Base-by-base conservation (phyloP, 2,113 vertebrate species). In the Oreochromis tanganicae region DNA sequence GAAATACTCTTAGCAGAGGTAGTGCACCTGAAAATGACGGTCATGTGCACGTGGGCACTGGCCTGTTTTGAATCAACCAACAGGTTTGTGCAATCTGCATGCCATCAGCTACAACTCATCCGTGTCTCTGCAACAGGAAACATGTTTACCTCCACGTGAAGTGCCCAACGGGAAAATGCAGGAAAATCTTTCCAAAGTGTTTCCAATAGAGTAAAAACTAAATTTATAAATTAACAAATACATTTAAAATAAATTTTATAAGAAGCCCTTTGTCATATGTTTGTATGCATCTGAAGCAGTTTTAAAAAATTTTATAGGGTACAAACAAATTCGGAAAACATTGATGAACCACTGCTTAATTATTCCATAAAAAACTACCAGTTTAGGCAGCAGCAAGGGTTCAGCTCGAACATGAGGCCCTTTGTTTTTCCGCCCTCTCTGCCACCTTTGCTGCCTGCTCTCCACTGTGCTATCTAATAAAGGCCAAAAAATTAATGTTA, bases 211-310 rank as follows among this genome's bases (percentile, higher is more conserved):
- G 2, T 21, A 21, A 21, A 66, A 68, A 38, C 7, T 36, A 0
- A 1, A 63, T 19, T 19, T 34, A 36, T 19, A 36, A 63, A 63
- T 36, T 34, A 63, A 36, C 9, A 36, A 36, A 63, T 63, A 36
- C 9, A 63, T 63, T 36, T 63, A 36, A 36, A 63, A 63, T 1
- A 3, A 8, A 21, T 38, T 68, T 38, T 66, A 5, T 38, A 66
- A 66, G 61, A 66, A 38, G 10, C 0, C 9, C 9, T 36, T n/a
- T 32, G 21, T 68, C 19, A 0, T 21, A 21, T 68, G n/a, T 14
- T 38, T 68, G 34, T 12, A 38, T 66, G 34, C 19, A 41, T 68
- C 63, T 41, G 36, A 68, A 21, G 63, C 34, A 21, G 63, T 8
- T 68, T 6, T 14, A 1, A 68, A 68, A 4, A 12, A 12, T 11